Evolutionary conservation across 1,140 invertebrate species (phyloP), one percentile per base, ranked within the genome.

Genomic region (Linepithema humile): DNA sequence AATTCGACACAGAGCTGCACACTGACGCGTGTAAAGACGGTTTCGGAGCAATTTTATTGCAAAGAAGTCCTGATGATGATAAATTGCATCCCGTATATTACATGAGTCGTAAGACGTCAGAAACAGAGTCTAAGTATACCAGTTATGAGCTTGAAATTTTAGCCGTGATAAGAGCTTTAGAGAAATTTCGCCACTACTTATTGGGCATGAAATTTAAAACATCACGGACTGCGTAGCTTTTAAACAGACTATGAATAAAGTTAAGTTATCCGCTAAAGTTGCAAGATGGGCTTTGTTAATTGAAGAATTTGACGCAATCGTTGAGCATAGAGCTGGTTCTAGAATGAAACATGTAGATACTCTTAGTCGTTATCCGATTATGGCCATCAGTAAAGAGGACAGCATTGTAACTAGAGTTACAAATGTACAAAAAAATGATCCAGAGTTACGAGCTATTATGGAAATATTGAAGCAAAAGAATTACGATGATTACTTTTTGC

Each of bases 341-440:
- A 72, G 35, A 35, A 89, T 90, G 72, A n/a, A 50, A 15, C 88
- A 91, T 48, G 89, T 86, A 2, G 91, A 92, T 74, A 70, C 85
- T 0, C 59, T 90, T 3, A 89, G 89, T 40, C 62, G 89, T 0
- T 38, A 57, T 40, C 70, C 48, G 0, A 10, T 55, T n/a, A 57
- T 29, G 23, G 5, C 48, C 0, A 73, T 72, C 10, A 62, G n/a
- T 23, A 40, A 2, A 2, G 67, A 57, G 1, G 53, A 73, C 5
- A 26, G 0, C 23, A 7, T 59, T 26, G 3, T 57, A 26, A 23
- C 40, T 4, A 73, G 5, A 40, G 15, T 55, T 5, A 43, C 3
- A 3, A 40, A 57, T 7, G 35, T 35, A 5, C 10, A 73, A 0
- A 23, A 23, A 48, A 17, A 45, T 50, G 43, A 73, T 53, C 15